Evolutionary conservation across 1,140 invertebrate genomes (phyloP), one percentile per base, ranked within the genome.

Genomic region (Drosophila tropicalis): DNA sequence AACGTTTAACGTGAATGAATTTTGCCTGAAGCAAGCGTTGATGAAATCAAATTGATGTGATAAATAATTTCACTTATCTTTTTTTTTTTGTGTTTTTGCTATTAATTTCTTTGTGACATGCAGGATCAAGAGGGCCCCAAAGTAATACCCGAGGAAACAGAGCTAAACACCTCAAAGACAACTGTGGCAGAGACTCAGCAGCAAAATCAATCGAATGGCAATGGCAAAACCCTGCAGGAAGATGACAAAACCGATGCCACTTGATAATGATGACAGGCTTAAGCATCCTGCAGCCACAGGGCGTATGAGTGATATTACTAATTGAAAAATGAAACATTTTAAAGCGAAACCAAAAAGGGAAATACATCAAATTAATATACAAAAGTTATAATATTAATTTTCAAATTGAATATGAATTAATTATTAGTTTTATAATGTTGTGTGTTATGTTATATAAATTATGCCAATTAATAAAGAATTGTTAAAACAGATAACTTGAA

Each of bases 91-190:
- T 47, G 1, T 17, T 29, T 64, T 34, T n/a, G 19, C n/a, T 56
- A 29, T 41, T 40, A 22, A 29, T 60, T 56, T 41, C 41, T 40
- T 29, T 40, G 7, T 3, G 13, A 19, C 56, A 36, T 39, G 10
- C 66, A 91, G 90, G 90, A 91, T 78, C 79, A 86, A 57, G 90
- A 91, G 54, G 75, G 76, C 22, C 79, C 79, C 34, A 90, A 90
- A 65, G 76, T 91, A 55, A 91, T 91, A 76, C 90, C 90, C n/a
- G 90, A 91, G 67, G 90, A 91, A 67, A 91, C 90, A 41, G 90
- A 91, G 54, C 47, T 91, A 29, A 80, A 86, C 44, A 76, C 79
- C 47, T 91, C 90, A 15, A 91, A 91, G 62, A 75, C 64, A 56
- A 86, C 84, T 36, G 90, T 90, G 1, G 17, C 41, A 29, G 79